Evolutionary conservation across 2,113 vertebrate genomes (phyloP), one percentile per base, ranked within the genome.

Genomic region (Gymnarchus niloticus): DNA sequence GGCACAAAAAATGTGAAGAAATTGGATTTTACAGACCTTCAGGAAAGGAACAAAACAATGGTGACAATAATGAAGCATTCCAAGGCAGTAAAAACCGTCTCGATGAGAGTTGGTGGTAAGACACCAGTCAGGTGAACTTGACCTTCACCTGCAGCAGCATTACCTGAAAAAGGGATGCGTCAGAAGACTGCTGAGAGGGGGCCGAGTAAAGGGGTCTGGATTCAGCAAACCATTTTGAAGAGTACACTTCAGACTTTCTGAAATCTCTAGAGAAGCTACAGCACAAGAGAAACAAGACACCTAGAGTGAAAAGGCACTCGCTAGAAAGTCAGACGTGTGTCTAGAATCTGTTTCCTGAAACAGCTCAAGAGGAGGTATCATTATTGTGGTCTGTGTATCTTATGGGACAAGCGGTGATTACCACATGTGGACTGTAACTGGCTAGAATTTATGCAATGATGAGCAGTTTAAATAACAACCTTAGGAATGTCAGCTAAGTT

Each of bases 91-190:
- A 41, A 41, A 73, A 73, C 65, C n/a, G n/a, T n/a, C n/a, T n/a
- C n/a, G n/a, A n/a, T n/a, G n/a, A n/a, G n/a, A 19, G 33, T 41
- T 73, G 14, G 65, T 33, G 41, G 17, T 33, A 73, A 59, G 37
- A 19, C 57, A 19, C 21, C 14, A 1, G 8, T 23, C 46, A 46
- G 41, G 41, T 51, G 77, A 51, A 52, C 85, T 80, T 61, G 87
- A 82, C 25, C 83, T 33, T 4, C 37, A 48, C 52, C n/a, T n/a
- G 86, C 37, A 41, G 65, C n/a, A 56, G 54, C 23, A 83, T 37
- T 7, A 99, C 98, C 97, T 97, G 94, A 99, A 99, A 91, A 98
- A 97, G 65, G 95, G 93, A 0, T 99, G 97, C 87, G 93, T 95
- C 77, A 99, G 85, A 77, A 99, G 92, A 84, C 91, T 95, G 89